Percentiles rank a stretch among this genome's conserved stretches.
Evolutionary conservation across 2,113 vertebrate genomes (phyloP).

Genomic region (Leucoraja erinaceus): DNA sequence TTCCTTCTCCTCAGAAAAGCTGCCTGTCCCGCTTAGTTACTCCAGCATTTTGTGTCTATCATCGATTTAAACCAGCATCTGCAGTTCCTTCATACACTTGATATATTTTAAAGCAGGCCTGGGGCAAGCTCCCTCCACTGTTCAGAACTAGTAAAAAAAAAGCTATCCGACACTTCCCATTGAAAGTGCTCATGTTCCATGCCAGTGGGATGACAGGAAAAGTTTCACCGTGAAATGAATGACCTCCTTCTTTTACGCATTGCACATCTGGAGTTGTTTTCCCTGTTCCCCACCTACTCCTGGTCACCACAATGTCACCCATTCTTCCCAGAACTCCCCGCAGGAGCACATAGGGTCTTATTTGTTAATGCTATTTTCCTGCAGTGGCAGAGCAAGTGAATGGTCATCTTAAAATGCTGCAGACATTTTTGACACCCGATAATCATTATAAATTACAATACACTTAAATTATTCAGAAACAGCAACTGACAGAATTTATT

Average conservation of each 20-base stretch:
- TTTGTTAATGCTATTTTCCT: not conserved
- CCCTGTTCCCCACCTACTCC: not conserved
- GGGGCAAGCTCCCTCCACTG: not conserved
- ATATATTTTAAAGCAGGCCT: not conserved
- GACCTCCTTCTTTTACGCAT: not conserved
- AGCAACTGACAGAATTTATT: not conserved
- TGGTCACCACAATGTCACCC: not conserved
- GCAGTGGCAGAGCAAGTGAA: not conserved
- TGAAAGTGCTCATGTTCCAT: not conserved
- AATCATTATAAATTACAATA: not conserved
- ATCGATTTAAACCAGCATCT: too few species aligned
- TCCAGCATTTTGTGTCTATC: too few species aligned
- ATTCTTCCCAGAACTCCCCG: not conserved
- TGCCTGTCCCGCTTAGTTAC: too few species aligned
- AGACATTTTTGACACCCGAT: not conserved
- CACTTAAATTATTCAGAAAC: not conserved
- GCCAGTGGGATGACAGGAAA: not conserved
- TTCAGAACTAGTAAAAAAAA: not conserved
- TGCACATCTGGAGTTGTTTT: not conserved
- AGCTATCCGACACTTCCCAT: not conserved
- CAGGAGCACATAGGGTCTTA: not conserved
- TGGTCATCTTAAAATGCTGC: not conserved
- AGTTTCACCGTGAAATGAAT: not conserved
- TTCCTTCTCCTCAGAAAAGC: too few species aligned
- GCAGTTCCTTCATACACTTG: too few species aligned